Percentiles rank a stretch among this genome's conserved stretches.
Conservation (phyloP, 1,140 invertebrate species). For the Philotrypesis tridentata region DNA sequence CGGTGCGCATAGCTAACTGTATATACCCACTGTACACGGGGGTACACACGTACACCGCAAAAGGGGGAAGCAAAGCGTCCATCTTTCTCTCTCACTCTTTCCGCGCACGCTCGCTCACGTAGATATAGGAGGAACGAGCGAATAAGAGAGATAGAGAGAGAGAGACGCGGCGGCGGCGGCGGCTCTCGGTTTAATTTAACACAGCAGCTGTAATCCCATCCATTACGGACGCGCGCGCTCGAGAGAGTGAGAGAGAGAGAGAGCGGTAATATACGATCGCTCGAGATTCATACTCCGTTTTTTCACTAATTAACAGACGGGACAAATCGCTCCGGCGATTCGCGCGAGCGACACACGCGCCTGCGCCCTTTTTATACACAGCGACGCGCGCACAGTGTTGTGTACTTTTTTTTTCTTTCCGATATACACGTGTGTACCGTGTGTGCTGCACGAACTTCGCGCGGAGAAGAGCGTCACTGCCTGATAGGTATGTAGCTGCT, state of each 20-base stretch:
- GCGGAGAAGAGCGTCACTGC: background rate
- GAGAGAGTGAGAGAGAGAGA: too few species aligned
- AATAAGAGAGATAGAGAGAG: constrained; percentile 3
- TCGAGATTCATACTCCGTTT: constrained; percentile 76
- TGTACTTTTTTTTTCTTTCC: background rate
- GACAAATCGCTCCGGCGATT: constrained; percentile 72
- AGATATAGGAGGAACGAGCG: constrained; percentile 1
- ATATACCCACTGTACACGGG: constrained; percentile 61
- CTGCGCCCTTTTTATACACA: background rate
- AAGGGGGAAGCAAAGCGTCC: constrained; percentile 53
- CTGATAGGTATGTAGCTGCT: background rate
- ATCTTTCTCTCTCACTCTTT: constrained; percentile 13
- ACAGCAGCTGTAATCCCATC: constrained; percentile 75
- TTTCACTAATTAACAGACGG: constrained; percentile 76
- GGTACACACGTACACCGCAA: constrained; percentile 56
- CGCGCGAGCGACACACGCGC: constrained; percentile 4
- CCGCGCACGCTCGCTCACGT: background rate
- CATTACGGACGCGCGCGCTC: constrained; percentile 65
- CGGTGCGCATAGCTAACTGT: constrained; percentile 59
- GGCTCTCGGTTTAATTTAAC: constrained; percentile 73
- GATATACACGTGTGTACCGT: too few species aligned
- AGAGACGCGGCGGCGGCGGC: background rate
- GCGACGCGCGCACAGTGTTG: background rate
- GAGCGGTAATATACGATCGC: constrained; percentile 74
- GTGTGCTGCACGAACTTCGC: constrained; percentile 16